phyloP scores from a whole-genome alignment of 2,113 vertebrate species.

The Oncorhynchus nerka region DNA sequence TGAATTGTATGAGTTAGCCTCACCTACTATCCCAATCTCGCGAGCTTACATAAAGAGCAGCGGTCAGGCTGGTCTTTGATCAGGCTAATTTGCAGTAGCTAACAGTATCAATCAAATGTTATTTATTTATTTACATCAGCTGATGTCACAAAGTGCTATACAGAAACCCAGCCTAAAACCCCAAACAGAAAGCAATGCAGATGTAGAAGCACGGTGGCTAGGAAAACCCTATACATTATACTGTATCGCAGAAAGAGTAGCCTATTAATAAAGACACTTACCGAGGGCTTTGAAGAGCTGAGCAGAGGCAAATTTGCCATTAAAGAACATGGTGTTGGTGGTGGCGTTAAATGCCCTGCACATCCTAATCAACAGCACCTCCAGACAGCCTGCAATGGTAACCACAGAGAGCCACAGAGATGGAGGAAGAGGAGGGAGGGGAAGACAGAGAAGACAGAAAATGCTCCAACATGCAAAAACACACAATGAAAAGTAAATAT shows the following conservation, averaged over 20 bases:
- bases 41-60: too few species aligned
- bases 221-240: too few species aligned
- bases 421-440: slow-evolving; percentile 13
- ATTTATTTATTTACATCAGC: too few species aligned
- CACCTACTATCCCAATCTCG: too few species aligned
- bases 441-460: slow-evolving; percentile 22
- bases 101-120: too few species aligned
- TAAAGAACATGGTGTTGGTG: slow-evolving; percentile 86
- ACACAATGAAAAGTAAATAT: slow-evolving; percentile 50
- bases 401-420: slow-evolving; percentile 50
- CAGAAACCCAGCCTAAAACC: too few species aligned
- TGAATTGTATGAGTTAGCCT: too few species aligned
- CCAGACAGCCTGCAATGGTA: slow-evolving; percentile 81
- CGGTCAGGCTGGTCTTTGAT: neutral
- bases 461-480: slow-evolving; percentile 62
- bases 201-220: too few species aligned
- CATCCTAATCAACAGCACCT: slow-evolving; percentile 89
- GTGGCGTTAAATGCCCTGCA: slow-evolving; percentile 83
- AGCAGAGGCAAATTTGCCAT: slow-evolving; percentile 81
- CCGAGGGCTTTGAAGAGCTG: slow-evolving; percentile 88
- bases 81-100: neutral
- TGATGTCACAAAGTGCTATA: too few species aligned
- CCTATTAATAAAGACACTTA: slow-evolving; percentile 59
- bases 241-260: too few species aligned
- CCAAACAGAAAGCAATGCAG: too few species aligned